Percentiles rank a stretch among this genome's conserved stretches.
Conservation (phyloP, 2,888 invertebrate species). For the Odontocerum albicorne region DNA sequence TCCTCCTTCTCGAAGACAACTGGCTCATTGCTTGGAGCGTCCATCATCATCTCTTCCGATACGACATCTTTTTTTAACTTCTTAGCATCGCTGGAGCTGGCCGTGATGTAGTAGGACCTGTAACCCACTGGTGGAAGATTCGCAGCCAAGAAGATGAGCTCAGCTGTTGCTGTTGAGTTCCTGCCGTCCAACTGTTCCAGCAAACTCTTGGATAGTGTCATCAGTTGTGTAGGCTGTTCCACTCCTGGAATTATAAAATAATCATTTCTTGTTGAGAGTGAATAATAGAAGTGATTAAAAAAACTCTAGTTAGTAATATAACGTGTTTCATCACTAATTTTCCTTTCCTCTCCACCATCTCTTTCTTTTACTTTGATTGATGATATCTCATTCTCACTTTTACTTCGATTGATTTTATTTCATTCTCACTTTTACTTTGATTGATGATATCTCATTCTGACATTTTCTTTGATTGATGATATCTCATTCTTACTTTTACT, state of each 20-base stretch:
- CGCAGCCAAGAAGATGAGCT: slow-evolving; percentile 70
- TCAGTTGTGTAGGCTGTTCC: slow-evolving; percentile 62
- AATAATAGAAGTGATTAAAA: no score
- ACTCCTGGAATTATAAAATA: slow-evolving; percentile 56
- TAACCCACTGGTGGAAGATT: slow-evolving; percentile 69
- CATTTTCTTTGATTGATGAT: no score
- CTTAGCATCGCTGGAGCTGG: neutral
- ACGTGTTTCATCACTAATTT: no score
- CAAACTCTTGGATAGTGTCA: slow-evolving; percentile 58
- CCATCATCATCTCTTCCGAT: neutral
- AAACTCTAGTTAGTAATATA: no score
- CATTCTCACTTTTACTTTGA: no score
- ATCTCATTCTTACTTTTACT: no score
- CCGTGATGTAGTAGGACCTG: slow-evolving; percentile 46
- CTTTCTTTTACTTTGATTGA: no score
- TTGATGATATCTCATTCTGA: no score
- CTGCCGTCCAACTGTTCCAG: slow-evolving; percentile 54
- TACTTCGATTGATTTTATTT: no score
- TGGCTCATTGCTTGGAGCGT: neutral
- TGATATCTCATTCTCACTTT: no score
- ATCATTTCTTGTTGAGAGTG: no score
- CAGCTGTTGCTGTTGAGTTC: slow-evolving; percentile 62
- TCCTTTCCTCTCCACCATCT: no score
- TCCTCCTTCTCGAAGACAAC: neutral
- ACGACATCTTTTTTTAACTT: neutral